Evolutionary conservation across 2,888 invertebrate genomes (phyloP), one percentile per base, ranked within the genome.

Genomic region (Pristionchus entomophagus): DNA sequence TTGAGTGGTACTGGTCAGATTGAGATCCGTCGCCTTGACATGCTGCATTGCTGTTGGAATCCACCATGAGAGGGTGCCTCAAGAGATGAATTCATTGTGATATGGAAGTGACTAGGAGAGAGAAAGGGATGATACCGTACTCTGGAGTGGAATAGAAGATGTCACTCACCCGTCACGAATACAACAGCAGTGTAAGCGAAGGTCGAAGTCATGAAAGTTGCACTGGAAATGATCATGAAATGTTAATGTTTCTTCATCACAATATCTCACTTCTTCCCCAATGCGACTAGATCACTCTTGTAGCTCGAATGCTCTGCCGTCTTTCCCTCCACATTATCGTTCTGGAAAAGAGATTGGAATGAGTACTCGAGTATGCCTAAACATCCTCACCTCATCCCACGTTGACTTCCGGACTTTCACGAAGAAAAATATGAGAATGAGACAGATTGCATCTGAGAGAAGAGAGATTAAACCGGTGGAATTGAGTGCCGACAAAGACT

Each of bases 161-260:
- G 14, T 29, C 6, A 22, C 51, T 99, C 97, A 85, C 99, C 99
- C 22, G 98, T 96, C 59, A 98, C 98, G 94, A 99, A 99, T 10
- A 98, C 96, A 22, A 99, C 98, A 94, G 97, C 97, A 0, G 99
- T 99, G 94, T 99, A 99, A 81, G 98, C 99, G 45, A 96, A 95
- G 3, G 98, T 97, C 0, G 97, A 97, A 90, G 97, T 95, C 95
- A 99, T 96, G 94, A 98, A 99, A 89, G 97, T 98, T 85, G 95
- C 96, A 94, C 97, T 93, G 85, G 69, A 90, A 89, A 49, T 22
- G 45, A n/a, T n/a, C n/a, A n/a, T n/a, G 26, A 22, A 12, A 38
- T 26, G n/a, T n/a, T 14, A 65, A 73, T 73, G 22, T 19, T 41
- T 17, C 4, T 41, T n/a, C 19, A 1, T n/a, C 45, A 6, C 65